Percentiles rank a stretch among this genome's conserved stretches.
Evolutionary conservation across 2,113 vertebrate genomes (phyloP).

Genomic region (Neolamprologus fasciatus): DNA sequence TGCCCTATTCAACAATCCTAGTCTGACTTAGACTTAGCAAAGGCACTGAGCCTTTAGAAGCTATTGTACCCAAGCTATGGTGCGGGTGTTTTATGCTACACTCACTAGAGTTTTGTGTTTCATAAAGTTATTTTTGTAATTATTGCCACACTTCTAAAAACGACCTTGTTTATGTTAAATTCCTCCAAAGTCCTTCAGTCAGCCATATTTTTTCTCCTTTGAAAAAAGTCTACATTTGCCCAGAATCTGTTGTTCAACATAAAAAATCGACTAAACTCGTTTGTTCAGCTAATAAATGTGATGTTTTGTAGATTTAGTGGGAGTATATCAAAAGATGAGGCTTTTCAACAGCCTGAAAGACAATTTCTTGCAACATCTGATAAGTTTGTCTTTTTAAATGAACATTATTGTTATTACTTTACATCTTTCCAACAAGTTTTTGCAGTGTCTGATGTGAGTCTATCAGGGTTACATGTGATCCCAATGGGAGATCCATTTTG

Average conservation of each 20-base stretch:
- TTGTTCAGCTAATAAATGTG: background rate
- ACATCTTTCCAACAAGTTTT: background rate
- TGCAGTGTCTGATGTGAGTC: background rate
- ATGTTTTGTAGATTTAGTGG: background rate
- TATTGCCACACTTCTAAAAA: background rate
- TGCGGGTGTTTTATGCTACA: background rate
- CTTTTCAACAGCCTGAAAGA: background rate
- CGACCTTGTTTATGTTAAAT: background rate
- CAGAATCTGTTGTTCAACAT: background rate
- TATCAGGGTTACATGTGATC: background rate
- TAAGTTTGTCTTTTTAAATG: background rate
- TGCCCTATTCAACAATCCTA: background rate
- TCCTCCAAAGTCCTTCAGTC: background rate
- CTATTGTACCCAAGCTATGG: background rate
- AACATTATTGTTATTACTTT: background rate
- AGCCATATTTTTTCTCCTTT: background rate
- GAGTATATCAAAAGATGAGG: background rate
- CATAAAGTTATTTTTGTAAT: background rate
- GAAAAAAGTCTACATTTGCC: background rate
- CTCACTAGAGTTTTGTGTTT: background rate
- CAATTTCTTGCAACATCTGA: background rate
- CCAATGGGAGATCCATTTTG: background rate
- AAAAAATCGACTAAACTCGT: accelerated
- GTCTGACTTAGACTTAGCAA: background rate
- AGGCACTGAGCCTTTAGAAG: background rate